Base-by-base conservation (phyloP, 2,113 vertebrate species). In the Etheostoma spectabile region DNA sequence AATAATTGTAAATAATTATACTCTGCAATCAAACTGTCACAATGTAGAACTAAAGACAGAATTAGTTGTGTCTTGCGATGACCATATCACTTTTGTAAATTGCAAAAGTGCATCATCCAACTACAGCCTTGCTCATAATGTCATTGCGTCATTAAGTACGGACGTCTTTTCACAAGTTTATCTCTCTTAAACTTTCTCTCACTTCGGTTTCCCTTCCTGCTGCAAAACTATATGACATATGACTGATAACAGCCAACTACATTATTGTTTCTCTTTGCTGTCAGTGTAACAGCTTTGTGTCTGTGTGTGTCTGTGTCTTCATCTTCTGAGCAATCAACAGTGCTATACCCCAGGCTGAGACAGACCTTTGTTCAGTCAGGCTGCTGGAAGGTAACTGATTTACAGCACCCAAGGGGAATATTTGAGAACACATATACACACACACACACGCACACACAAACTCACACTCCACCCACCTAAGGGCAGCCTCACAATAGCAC, bases 341-440 rank as follows among this genome's bases (percentile, higher is more conserved):
- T 14, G 30, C 57, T 63, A 2, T 30, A 63, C 59, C 27, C 19
- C 24, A 24, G 38, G 46, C 77, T 27, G 18, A 62, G 71, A 42
- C 13, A 14, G 87, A 94, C 91, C 89, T 93, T 94, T 93, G 93
- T 82, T 90, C 93, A 35, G 74, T 62, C 72, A 67, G 62, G 7
- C 71, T 68, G 74, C 45, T 15, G 19, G 67, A 80, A 79, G 59
- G 88, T 93, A 89, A 93, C 91, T 92, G 82, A 93, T 94, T 94
- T 87, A 94, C 92, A 89, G 80, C 60, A 24, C 62, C 59, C 1
- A 4, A 77, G 60, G 55, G 77, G 63, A 78, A 63, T 55, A 59
- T 77, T 75, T 45, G 14, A 60, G 53, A 75, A 57, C 60, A 65
- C 74, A 62, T 64, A 62, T 33, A 66, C 21, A 80, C 60, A 48